Evolutionary conservation across 1,140 invertebrate genomes (phyloP), one percentile per base, ranked within the genome.

Genomic region (Solenopsis fugax): DNA sequence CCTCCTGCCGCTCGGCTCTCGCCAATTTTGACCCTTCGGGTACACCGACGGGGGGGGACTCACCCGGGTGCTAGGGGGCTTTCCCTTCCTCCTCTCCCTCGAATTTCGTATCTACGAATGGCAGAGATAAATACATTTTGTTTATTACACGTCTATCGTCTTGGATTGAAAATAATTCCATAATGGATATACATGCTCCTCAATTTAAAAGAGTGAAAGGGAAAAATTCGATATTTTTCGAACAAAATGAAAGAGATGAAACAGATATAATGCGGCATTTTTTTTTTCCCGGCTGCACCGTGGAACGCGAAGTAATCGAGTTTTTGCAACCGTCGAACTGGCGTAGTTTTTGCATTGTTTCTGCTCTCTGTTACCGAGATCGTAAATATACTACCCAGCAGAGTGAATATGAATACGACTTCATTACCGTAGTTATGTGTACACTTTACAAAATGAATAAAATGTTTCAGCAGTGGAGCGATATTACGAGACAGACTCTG

Each of bases 401-500:
- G 64, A n/a, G 80, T 58, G 80, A 84, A 60, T 84, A 84, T 84
- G 80, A 84, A 84, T 84, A 84, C 80, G 80, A 84, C 80, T 84
- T 84, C 80, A 84, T 84, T 84, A 84, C 54, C 69, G 80, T 84
- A 84, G 80, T 84, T 84, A 75, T 84, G 78, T 81, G 80, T 84
- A 84, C 80, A 84, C 69, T 84, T 84, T 75, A 69, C 54, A 75
- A 75, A 84, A 84, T 84, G 69, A 84, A 84, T 84, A 84, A 84
- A 84, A 84, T 84, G 69, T 75, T 84, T 84, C 56, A 84, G 69
- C 69, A 60, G 80, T 21, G 29, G 69, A 75, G 54, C 80, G 41
- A 84, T 84, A 75, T 84, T 84, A 84, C 80, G 69, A 77, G 21
- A 75, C 80, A 75, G 80, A 62, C 80, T 60, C 67, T n/a, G 50